Evolutionary conservation across 2,113 vertebrate genomes (phyloP).

Genomic region (Lampris megalopsis): DNA sequence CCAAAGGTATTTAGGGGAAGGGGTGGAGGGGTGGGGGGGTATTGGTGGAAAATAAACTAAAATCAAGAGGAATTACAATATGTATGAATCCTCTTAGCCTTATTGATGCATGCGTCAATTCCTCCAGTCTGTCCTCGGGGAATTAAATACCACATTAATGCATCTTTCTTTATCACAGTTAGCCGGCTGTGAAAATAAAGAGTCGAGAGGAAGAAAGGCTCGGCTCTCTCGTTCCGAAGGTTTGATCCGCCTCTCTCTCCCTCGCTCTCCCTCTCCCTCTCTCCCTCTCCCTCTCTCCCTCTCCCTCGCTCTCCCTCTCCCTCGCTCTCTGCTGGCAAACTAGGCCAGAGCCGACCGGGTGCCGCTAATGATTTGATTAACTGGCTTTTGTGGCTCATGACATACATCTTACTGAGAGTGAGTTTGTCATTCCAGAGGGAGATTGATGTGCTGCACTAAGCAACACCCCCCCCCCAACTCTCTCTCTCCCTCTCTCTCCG

Average conservation of each 20-base stretch:
- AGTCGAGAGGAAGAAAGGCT: not conserved
- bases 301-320: not conserved
- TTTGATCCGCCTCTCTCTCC: not conserved
- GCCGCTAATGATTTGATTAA: conserved; percentile 82
- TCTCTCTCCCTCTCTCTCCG: conserved; percentile 8
- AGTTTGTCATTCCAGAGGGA: conserved; percentile 70
- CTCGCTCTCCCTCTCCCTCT: not conserved
- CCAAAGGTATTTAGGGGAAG: conserved; percentile 28
- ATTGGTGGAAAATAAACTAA: conserved; percentile 22
- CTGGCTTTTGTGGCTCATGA: conserved; percentile 66
- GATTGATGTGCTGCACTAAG: conserved; percentile 73
- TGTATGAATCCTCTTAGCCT: not conserved
- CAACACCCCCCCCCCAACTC: conserved; percentile 19
- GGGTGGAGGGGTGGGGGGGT: not conserved
- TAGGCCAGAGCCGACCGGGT: conserved; percentile 63
- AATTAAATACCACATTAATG: not conserved
- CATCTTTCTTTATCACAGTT: not conserved
- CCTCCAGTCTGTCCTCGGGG: conserved; percentile 1
- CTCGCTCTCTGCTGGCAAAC: conserved; percentile 47
- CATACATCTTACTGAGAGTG: conserved; percentile 79
- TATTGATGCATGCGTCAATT: conserved; percentile 56
- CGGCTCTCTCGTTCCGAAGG: not conserved
- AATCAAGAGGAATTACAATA: not conserved
- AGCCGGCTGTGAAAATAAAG: not conserved
- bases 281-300: conserved; percentile 6